A percentile compares a stretch with the other conserved stretches of the same genome.
phyloP scores from a whole-genome alignment of 2,113 vertebrate genomes.

The Nibea coibor region DNA sequence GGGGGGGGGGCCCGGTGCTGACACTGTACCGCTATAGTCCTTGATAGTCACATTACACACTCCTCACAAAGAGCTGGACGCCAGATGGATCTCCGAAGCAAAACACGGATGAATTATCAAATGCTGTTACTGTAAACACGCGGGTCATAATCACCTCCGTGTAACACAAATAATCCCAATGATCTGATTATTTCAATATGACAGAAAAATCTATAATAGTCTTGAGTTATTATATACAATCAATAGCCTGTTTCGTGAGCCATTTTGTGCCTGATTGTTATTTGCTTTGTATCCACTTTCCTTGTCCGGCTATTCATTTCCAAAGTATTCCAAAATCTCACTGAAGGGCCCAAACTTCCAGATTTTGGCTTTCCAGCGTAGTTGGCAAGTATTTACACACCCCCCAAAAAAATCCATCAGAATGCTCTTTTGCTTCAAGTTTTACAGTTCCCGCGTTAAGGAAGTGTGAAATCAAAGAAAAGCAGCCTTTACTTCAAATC shows the following conservation, averaged over 20 bases:
- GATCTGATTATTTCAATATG: background rate
- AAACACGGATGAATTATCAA: slow-evolving; percentile 10
- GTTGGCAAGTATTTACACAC: background rate
- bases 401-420: background rate
- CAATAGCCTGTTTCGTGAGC: background rate
- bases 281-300: slow-evolving; percentile 2
- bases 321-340: background rate
- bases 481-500: background rate
- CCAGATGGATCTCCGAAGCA: slow-evolving; percentile 24
- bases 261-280: background rate
- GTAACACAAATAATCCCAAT: background rate
- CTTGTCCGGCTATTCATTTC: background rate
- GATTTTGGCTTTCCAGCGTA: background rate
- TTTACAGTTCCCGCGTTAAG: background rate
- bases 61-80: slow-evolving; percentile 49
- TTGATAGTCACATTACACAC: slow-evolving; percentile 55
- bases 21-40: slow-evolving; percentile 68
- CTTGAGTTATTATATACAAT: background rate
- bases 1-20: slow-evolving; percentile 68
- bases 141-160: slow-evolving; percentile 9
- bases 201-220: background rate
- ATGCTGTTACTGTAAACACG: slow-evolving; percentile 31
- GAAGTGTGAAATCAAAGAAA: background rate
- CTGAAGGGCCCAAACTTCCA: background rate
- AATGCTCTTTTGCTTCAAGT: background rate